These are phyloP conservation scores for Gracilinanus agilis DNA, from an alignment of 2,113 vertebrate species.

Conservation along the genomic window DNA sequence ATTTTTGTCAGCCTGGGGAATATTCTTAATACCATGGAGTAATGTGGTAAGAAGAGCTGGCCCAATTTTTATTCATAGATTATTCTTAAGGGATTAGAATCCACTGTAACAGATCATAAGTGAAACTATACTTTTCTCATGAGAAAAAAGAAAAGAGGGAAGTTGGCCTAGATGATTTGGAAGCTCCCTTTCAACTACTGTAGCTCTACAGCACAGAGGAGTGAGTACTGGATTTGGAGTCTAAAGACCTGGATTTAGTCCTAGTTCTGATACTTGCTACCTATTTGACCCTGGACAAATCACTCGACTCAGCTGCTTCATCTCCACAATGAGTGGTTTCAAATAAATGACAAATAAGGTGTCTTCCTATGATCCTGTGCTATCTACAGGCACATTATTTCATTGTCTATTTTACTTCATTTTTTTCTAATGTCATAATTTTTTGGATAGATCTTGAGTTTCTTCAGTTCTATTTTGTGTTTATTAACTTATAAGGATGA, in stretches of 20 bases:
- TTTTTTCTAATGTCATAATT: neutral
- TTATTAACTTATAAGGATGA: neutral
- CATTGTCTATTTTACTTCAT: neutral
- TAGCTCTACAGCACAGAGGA: neutral
- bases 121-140: neutral
- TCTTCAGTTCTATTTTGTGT: neutral
- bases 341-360: neutral
- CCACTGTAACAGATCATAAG: neutral
- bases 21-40: conserved; percentile 7
- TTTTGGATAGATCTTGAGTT: neutral
- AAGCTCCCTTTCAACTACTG: neutral
- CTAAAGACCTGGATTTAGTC: neutral
- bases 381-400: neutral
- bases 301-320: neutral
- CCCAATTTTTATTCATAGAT: conserved; percentile 32
- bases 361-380: neutral
- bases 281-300: neutral
- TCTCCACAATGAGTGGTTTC: neutral
- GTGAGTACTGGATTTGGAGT: neutral
- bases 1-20: conserved; percentile 25
- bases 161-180: neutral
- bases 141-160: neutral
- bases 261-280: neutral
- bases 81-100: neutral
- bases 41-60: conserved; percentile 24